Evolutionary conservation across 1,140 invertebrate species (phyloP), one percentile per base, ranked within the genome.

Genomic region (Rhopalosiphum maidis): DNA sequence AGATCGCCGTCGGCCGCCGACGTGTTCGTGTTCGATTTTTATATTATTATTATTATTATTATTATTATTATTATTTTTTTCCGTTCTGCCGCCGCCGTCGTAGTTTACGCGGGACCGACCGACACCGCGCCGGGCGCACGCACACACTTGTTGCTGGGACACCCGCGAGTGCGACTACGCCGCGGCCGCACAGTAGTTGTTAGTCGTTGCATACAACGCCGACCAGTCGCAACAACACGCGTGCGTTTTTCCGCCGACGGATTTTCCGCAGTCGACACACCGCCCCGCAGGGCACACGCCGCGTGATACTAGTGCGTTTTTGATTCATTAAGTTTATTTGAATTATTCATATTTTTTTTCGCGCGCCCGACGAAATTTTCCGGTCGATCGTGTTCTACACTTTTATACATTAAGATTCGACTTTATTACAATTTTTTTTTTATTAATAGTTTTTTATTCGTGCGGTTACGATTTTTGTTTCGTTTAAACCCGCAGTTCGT

Each of bases 1-100:
- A 90, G 88, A 90, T 90, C 88, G 51, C 88, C 88, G 88, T 90
- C 88, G 88, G 51, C 51, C 88, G 88, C 88, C 88, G 88, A 90
- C 88, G 88, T 55, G 51, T 55, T 55, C 88, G 88, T 90, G n/a
- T 37, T 48, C 88, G 88, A 35, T 68, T 68, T 68, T 68, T 68
- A 68, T n/a, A 46, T 8, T 68, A 68, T 68, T 88, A 88, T 48
- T 51, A 35, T 90, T 30, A 22, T 41, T 89, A 37, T 89, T 89
- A 37, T 89, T 87, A 48, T 48, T 48, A 48, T 48, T 48, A 15
- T 51, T n/a, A n/a, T n/a, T n/a, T n/a, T n/a, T 89, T 89, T 89
- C 8, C 48, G 43, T 48, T 46, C 8, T 46, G 87, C 21, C 46
- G 41, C 23, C 86, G n/a, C 21, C 46, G n/a, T 6, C 46, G 30